phyloP scores from a whole-genome alignment of 2,888 invertebrate species.

The Punctoribates punctum region DNA sequence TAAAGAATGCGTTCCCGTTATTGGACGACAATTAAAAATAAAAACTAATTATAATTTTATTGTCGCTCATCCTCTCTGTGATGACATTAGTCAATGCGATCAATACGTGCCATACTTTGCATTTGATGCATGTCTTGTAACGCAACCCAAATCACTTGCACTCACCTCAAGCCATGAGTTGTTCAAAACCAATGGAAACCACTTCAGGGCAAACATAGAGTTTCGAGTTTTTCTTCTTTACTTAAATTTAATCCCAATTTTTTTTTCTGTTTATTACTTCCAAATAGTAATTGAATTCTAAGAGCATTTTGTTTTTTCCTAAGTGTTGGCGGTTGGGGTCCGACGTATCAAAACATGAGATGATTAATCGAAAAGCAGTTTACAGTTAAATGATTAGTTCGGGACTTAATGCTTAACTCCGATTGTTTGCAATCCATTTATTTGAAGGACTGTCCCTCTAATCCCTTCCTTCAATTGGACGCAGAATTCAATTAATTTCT shows the following conservation, averaged over 20 bases:
- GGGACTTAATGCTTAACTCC: too few species aligned
- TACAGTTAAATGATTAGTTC: background rate
- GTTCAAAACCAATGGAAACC: background rate
- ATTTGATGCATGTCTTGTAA: constrained; percentile 13
- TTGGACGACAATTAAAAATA: background rate
- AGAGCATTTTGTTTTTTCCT: background rate
- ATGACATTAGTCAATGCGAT: background rate
- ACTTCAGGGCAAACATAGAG: constrained; percentile 1
- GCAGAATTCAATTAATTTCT: too few species aligned
- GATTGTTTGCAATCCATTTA: too few species aligned
- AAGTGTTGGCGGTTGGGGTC: constrained; percentile 5
- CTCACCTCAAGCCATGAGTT: background rate
- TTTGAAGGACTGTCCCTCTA: too few species aligned
- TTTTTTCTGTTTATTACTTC: background rate
- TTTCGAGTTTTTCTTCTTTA: background rate
- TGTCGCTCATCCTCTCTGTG: background rate
- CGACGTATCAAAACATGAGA: background rate
- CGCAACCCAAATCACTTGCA: constrained; percentile 17
- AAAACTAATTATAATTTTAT: background rate
- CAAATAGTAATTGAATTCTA: background rate
- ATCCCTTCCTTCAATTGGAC: too few species aligned
- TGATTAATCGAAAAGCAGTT: background rate
- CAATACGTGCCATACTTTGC: background rate
- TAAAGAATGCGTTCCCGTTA: background rate
- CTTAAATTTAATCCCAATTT: background rate